A percentile compares a stretch with the other conserved stretches of the same genome.
phyloP scores from a whole-genome alignment of 2,113 vertebrate species.

The Pseudonaja textilis region DNA sequence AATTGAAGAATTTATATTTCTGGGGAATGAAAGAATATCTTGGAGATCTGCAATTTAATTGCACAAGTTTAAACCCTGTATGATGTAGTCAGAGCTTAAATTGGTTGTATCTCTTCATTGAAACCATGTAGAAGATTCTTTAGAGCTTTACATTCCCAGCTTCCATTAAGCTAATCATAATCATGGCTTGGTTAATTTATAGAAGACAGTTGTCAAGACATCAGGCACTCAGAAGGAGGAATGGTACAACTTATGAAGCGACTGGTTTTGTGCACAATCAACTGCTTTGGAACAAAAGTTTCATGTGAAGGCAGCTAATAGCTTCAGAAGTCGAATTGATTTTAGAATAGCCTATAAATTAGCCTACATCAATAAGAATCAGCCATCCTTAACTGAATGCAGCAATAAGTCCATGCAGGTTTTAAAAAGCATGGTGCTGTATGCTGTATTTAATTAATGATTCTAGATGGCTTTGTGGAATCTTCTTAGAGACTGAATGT shows the following conservation, averaged over 20 bases:
- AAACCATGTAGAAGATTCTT: neutral
- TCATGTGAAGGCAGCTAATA: neutral
- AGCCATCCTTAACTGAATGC: conserved; percentile 1
- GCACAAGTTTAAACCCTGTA: neutral
- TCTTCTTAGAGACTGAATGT: conserved; percentile 7
- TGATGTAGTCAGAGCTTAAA: neutral
- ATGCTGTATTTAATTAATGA: neutral
- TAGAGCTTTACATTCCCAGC: neutral
- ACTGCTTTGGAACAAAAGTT: conserved; percentile 17
- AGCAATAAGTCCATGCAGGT: neutral
- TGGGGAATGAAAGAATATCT: neutral
- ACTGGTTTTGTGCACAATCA: conserved; percentile 8
- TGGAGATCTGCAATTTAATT: neutral
- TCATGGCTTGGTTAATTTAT: conserved; percentile 6
- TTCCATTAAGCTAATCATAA: conserved; percentile 28
- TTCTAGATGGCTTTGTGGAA: neutral
- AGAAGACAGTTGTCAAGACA: neutral
- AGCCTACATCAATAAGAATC: neutral
- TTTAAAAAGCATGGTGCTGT: neutral
- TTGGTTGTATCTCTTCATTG: neutral
- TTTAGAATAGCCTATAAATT: neutral
- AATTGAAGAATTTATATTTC: neutral
- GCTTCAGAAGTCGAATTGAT: neutral
- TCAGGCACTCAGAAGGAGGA: neutral
- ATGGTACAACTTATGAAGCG: conserved; percentile 5